Evolutionary conservation across 2,888 invertebrate species (phyloP).

Genomic region (Sphaerophoria rueppellii): DNA sequence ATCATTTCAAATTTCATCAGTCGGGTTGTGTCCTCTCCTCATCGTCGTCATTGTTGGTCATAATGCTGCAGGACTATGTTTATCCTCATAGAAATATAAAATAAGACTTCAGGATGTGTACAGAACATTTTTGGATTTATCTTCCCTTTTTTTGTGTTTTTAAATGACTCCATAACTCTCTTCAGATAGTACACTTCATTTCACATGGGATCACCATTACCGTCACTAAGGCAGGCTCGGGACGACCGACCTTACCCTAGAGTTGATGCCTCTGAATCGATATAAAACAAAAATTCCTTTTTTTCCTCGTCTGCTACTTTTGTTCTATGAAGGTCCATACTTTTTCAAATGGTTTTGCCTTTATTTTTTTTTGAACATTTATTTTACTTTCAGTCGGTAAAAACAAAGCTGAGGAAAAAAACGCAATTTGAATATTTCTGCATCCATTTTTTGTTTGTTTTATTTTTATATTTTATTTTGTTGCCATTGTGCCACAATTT

Average conservation of each 20-base stretch:
- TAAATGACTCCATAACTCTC: slow-evolving; percentile 42
- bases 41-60: neutral
- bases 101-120: slow-evolving; percentile 9
- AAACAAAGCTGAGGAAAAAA: neutral
- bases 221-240: slow-evolving; percentile 9
- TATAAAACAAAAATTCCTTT: slow-evolving; percentile 30
- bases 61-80: slow-evolving; percentile 1
- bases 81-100: slow-evolving; percentile 11
- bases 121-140: slow-evolving; percentile 12
- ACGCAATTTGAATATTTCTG: slow-evolving; percentile 67
- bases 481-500: slow-evolving; percentile 30
- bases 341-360: slow-evolving; percentile 38
- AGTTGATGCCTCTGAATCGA: slow-evolving; percentile 22
- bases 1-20: neutral
- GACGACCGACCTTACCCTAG: slow-evolving; percentile 25
- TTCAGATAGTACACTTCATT: slow-evolving; percentile 20
- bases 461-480: slow-evolving; percentile 20
- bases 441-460: slow-evolving; percentile 50
- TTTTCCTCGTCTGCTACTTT: slow-evolving; percentile 24
- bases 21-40: too few relatives aligned
- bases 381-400: neutral
- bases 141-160: neutral
- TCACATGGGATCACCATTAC: slow-evolving; percentile 23
- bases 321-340: neutral
- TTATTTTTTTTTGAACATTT: slow-evolving; percentile 1